phyloP scores from a whole-genome alignment of 2,888 invertebrate genomes.

The Danaus chrysippus region DNA sequence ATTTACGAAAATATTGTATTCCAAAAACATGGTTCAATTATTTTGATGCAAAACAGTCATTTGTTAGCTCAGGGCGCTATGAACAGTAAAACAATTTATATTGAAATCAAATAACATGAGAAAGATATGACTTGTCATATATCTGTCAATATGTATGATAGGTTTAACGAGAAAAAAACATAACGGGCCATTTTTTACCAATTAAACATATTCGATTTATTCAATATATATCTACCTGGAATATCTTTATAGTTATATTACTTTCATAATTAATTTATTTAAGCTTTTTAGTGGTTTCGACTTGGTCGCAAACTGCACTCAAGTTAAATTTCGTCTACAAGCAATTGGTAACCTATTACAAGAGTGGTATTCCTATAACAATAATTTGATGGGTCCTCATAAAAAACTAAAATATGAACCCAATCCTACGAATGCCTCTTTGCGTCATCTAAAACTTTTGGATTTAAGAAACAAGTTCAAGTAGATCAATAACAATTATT shows the following conservation, averaged over 20 bases:
- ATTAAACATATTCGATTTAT: slow-evolving; percentile 17
- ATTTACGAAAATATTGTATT: too few relatives aligned
- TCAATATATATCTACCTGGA: slow-evolving; percentile 17
- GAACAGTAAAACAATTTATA: too few relatives aligned
- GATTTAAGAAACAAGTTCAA: slow-evolving; percentile 17
- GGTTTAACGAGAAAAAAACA: too few relatives aligned
- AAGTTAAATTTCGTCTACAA: slow-evolving; percentile 29
- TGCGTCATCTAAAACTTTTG: slow-evolving; percentile 16
- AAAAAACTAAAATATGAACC: slow-evolving; percentile 12
- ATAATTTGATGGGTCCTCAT: slow-evolving; percentile 10
- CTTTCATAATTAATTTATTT: slow-evolving; percentile 23
- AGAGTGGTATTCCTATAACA: slow-evolving; percentile 15
- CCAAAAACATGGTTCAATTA: too few relatives aligned
- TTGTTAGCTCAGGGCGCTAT: too few relatives aligned
- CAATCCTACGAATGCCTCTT: slow-evolving; percentile 10
- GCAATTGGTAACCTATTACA: slow-evolving; percentile 27
- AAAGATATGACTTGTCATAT: too few relatives aligned
- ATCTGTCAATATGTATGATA: too few relatives aligned
- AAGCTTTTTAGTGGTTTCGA: slow-evolving; percentile 28
- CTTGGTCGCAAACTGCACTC: slow-evolving; percentile 22
- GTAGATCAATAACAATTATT: slow-evolving; percentile 24
- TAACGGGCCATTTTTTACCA: too few relatives aligned
- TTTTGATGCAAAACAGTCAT: too few relatives aligned
- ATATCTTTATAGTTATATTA: slow-evolving; percentile 26
- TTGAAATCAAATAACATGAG: too few relatives aligned